These are phyloP conservation scores for Hylaea fasciaria DNA, from an alignment of 2,888 invertebrate genomes.

Conservation along the genomic window DNA sequence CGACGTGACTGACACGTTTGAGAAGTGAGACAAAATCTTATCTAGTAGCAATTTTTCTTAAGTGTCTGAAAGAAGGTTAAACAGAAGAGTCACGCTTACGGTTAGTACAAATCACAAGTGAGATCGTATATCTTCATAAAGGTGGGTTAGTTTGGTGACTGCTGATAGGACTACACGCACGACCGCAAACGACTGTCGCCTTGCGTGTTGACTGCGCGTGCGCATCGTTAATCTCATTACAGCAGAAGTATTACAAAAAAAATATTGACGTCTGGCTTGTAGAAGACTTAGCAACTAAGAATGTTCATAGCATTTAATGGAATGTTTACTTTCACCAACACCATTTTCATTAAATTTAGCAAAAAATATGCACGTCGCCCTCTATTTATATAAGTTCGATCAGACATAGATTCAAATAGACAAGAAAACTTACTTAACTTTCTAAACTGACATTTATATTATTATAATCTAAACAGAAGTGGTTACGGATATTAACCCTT, in stretches of 20 bases:
- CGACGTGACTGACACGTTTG: constrained; percentile 16
- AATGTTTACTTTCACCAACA: too few species aligned
- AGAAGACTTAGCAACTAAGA: background rate
- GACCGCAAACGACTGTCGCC: constrained; percentile 57
- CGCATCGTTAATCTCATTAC: constrained; percentile 68
- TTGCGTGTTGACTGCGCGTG: constrained; percentile 65
- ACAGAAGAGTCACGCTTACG: constrained; percentile 35
- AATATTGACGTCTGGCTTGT: constrained; percentile 4
- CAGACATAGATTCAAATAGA: background rate
- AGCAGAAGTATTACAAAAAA: constrained; percentile 25
- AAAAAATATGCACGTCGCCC: background rate
- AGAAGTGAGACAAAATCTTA: constrained; percentile 9
- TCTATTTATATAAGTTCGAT: background rate
- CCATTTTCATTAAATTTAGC: too few species aligned
- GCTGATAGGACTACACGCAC: constrained; percentile 74
- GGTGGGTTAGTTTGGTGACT: constrained; percentile 72
- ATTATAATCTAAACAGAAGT: constrained; percentile 2
- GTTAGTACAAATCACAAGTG: constrained; percentile 55
- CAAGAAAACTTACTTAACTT: background rate
- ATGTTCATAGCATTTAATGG: too few species aligned
- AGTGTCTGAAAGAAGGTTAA: constrained; percentile 19
- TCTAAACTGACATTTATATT: too few species aligned
- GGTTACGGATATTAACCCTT: constrained; percentile 8
- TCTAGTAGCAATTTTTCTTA: constrained; percentile 17
- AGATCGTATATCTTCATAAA: constrained; percentile 72